A percentile compares a stretch with the other conserved stretches of the same genome.
Conservation (phyloP, 2,797 vertebrate species). For the Alauda arvensis region DNA sequence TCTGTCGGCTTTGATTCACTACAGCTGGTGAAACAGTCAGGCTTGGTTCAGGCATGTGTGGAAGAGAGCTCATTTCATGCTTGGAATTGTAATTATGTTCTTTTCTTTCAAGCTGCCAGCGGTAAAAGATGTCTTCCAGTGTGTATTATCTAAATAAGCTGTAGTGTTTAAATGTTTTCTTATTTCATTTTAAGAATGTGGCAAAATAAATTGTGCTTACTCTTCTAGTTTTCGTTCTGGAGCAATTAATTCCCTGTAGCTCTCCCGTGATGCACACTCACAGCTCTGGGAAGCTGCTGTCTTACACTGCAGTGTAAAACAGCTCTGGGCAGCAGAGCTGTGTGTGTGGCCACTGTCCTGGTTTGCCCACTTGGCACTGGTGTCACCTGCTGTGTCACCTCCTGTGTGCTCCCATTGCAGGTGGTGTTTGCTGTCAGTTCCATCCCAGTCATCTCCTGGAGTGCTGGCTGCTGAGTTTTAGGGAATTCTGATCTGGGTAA, state of each 20-base stretch:
- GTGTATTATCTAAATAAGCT: slow-evolving; percentile 52
- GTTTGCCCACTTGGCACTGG: background rate
- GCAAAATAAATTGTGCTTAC: slow-evolving; percentile 49
- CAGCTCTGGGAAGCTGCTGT: background rate
- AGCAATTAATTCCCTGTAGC: background rate
- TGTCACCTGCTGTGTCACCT: background rate
- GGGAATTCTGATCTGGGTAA: background rate
- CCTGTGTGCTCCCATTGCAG: rapidly evolving
- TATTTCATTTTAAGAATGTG: slow-evolving; percentile 44
- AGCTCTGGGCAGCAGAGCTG: background rate
- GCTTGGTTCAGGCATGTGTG: slow-evolving; percentile 71
- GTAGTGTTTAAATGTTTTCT: slow-evolving; percentile 50
- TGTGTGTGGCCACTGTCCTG: background rate
- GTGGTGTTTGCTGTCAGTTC: background rate
- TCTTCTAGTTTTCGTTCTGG: slow-evolving; percentile 6
- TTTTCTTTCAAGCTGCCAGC: slow-evolving; percentile 64
- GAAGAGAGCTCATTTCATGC: slow-evolving; percentile 63
- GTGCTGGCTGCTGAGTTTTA: background rate
- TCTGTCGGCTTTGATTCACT: slow-evolving; percentile 73
- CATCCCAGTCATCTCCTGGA: background rate
- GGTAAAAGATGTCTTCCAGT: slow-evolving; percentile 62
- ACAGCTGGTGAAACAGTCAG: slow-evolving; percentile 73
- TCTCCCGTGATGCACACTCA: rapidly evolving
- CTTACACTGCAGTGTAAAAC: background rate
- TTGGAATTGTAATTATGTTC: slow-evolving; percentile 67